Percentiles rank a stretch among this genome's conserved stretches.
Evolutionary conservation across 2,888 invertebrate species (phyloP).

Genomic region (Eulithis prunata): DNA sequence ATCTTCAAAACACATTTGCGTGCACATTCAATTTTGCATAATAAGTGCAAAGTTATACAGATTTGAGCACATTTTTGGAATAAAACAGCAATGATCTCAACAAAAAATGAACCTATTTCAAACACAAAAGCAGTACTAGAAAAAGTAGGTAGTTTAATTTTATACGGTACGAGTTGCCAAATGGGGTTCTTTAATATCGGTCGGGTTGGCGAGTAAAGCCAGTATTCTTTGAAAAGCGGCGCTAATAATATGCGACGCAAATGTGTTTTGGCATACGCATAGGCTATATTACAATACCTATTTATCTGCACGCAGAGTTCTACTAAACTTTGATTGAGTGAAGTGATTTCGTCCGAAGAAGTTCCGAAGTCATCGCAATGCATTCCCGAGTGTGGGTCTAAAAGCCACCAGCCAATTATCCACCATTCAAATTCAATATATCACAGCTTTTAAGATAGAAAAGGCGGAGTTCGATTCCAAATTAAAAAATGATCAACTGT

Average conservation of each 20-base stretch:
- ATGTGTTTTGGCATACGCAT: no score
- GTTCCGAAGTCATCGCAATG: no score
- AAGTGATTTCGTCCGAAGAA: no score
- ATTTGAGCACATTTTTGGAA: slow-evolving; percentile 17
- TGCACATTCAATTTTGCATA: slow-evolving; percentile 12
- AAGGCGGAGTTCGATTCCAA: slow-evolving; percentile 36
- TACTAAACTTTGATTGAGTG: no score
- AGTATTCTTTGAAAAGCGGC: slow-evolving; percentile 1
- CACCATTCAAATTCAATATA: no score
- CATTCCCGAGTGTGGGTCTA: no score
- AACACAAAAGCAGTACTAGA: slow-evolving; percentile 22
- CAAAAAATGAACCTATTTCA: slow-evolving; percentile 21
- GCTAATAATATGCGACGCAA: no score
- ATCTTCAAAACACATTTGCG: not conserved
- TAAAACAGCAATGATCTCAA: slow-evolving; percentile 20
- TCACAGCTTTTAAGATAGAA: slow-evolving; percentile 13
- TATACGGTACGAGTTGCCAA: slow-evolving; percentile 68
- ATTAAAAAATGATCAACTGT: slow-evolving; percentile 63
- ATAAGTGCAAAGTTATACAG: slow-evolving; percentile 15
- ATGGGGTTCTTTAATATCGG: slow-evolving; percentile 74
- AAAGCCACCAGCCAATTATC: no score
- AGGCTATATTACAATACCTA: no score
- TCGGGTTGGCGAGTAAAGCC: slow-evolving; percentile 54
- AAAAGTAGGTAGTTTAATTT: slow-evolving; percentile 45
- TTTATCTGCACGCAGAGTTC: no score